These are phyloP conservation scores for Eupithecia dodoneata DNA, from an alignment of 2,888 invertebrate species.

Conservation along the genomic window DNA sequence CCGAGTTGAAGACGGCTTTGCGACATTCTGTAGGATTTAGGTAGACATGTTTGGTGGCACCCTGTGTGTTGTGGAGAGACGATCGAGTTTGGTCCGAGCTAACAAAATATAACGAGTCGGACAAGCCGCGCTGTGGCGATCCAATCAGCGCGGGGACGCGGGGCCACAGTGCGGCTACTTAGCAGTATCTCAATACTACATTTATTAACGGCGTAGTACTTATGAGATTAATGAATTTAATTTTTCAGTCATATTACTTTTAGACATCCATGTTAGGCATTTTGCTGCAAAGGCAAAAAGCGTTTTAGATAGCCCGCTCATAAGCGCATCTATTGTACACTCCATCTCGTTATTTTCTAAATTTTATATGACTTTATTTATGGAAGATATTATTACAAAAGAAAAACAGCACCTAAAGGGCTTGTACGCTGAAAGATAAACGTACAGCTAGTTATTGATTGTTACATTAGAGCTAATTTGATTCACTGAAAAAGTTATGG, in stretches of 20 bases:
- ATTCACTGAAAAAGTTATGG: background rate
- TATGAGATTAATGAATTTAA: too few species aligned
- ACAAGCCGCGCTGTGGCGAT: constrained; percentile 38
- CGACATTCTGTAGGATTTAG: background rate
- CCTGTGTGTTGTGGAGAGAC: background rate
- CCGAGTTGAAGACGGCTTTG: background rate
- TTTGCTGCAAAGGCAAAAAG: too few species aligned
- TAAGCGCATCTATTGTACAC: too few species aligned
- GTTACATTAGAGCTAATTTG: background rate
- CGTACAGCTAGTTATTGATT: background rate
- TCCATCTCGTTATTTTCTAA: too few species aligned
- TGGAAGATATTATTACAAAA: too few species aligned
- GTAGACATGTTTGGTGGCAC: background rate
- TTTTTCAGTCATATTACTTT: too few species aligned
- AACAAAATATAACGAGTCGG: constrained; percentile 41
- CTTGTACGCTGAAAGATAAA: too few species aligned
- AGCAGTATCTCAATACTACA: too few species aligned
- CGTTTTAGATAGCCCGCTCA: too few species aligned
- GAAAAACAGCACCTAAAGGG: too few species aligned
- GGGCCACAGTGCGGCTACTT: constrained; percentile 15
- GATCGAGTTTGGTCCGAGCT: constrained; percentile 26
- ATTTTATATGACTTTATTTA: too few species aligned
- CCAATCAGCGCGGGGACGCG: constrained; percentile 34
- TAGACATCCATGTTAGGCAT: too few species aligned
- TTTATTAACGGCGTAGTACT: background rate